These are phyloP conservation scores for Oreotragus oreotragus DNA, from an alignment of 2,113 vertebrate species.

Conservation along the genomic window DNA sequence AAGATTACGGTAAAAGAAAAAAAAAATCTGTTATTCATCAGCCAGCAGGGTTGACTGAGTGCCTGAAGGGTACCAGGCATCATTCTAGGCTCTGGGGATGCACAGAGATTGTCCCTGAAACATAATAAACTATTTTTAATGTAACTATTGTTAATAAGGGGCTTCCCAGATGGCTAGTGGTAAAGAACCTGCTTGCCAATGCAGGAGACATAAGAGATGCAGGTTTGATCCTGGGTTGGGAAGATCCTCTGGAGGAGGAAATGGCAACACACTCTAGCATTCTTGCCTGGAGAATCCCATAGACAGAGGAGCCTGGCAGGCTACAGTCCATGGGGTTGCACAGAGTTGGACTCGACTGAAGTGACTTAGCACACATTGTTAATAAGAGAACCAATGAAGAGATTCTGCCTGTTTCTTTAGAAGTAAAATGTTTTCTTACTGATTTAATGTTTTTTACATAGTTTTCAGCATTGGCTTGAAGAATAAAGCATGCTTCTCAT, in stretches of 20 bases:
- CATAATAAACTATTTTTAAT: background rate
- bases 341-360: background rate
- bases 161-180: background rate
- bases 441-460: background rate
- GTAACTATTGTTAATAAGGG: background rate
- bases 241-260: background rate
- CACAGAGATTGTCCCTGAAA: background rate
- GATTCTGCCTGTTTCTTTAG: background rate
- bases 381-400: background rate
- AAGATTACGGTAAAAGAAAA: background rate
- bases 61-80: background rate
- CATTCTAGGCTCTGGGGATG: background rate
- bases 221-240: background rate
- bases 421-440: background rate
- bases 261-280: background rate
- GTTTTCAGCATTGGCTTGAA: background rate
- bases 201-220: background rate
- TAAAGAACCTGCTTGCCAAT: background rate
- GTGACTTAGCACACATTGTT: background rate
- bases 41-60: background rate
- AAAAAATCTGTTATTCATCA: background rate
- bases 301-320: background rate
- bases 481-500: background rate
- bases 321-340: background rate
- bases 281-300: background rate